These are phyloP conservation scores for Origma solitaria DNA, from an alignment of 2,113 vertebrate species.

Conservation along the genomic window DNA sequence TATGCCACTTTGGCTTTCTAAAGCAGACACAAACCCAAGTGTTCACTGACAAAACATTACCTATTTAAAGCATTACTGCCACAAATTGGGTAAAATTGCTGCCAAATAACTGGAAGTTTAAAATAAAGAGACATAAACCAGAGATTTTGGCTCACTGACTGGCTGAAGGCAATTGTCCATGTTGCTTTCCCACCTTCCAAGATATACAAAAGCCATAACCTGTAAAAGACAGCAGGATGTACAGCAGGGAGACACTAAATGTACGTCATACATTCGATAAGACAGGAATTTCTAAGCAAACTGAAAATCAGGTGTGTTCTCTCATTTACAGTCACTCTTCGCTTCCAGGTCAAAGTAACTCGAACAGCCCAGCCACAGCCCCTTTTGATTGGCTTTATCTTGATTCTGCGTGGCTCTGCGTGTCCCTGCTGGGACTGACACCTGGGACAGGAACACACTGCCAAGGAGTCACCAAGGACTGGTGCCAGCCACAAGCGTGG, in stretches of 20 bases:
- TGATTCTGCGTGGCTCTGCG: background rate
- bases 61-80: background rate
- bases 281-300: background rate
- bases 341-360: background rate
- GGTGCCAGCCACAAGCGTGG: background rate
- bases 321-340: background rate
- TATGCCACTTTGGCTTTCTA: background rate
- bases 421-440: background rate
- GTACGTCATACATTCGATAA: fast-evolving
- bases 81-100: background rate
- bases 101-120: background rate
- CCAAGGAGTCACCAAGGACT: background rate
- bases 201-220: background rate
- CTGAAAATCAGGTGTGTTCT: background rate
- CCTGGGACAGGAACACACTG: fast-evolving
- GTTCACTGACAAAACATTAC: background rate
- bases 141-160: background rate
- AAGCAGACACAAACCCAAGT: background rate
- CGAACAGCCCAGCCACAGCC: background rate
- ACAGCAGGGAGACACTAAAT: fast-evolving
- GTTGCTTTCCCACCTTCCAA: background rate
- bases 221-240: background rate
- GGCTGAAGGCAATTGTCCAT: background rate
- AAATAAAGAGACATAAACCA: background rate
- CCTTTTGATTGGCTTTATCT: background rate